Conservation (phyloP, 2,113 vertebrate genomes). For the Phalacrocorax aristotelis region DNA sequence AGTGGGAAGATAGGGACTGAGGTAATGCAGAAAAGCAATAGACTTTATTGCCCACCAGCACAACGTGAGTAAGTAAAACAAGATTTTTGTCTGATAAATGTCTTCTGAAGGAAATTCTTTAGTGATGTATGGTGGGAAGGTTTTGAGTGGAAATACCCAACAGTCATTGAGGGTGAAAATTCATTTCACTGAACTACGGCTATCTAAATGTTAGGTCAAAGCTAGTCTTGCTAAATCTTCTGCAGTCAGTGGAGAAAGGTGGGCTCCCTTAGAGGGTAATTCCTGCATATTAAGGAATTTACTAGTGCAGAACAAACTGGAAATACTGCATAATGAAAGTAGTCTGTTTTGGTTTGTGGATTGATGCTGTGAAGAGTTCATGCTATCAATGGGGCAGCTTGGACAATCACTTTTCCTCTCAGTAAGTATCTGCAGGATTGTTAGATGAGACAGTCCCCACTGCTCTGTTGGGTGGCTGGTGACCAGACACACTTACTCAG, state of each 20-base stretch:
- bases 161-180: neutral
- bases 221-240: neutral
- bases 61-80: neutral
- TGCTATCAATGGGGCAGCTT: neutral
- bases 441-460: neutral
- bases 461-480: neutral
- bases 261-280: neutral
- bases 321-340: neutral
- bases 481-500: neutral
- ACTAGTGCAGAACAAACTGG: neutral
- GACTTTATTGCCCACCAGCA: neutral
- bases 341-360: neutral
- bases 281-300: neutral
- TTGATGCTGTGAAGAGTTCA: neutral
- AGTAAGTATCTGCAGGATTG: neutral
- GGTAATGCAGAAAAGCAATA: neutral
- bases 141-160: neutral
- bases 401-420: accelerated
- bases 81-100: neutral
- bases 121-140: neutral
- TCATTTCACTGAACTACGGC: neutral
- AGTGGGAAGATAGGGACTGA: neutral
- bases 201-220: neutral
- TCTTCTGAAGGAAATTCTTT: neutral
- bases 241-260: neutral